Conservation (phyloP, 2,113 vertebrate genomes). For the Petaurus breviceps region DNA sequence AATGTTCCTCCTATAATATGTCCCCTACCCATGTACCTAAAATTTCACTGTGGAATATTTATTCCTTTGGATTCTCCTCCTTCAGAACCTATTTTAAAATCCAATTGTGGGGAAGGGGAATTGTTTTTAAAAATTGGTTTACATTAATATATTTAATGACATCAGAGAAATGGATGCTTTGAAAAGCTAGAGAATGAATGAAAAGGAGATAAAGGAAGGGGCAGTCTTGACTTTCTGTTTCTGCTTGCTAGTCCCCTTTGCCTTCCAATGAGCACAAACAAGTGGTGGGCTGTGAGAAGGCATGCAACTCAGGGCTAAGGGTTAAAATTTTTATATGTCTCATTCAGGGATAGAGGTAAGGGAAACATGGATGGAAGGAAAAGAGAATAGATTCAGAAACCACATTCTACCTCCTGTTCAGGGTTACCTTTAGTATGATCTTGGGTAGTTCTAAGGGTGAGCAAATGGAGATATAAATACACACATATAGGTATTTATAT, state of each 20-base stretch:
- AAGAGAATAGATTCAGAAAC: background rate
- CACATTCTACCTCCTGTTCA: background rate
- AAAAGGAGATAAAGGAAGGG: background rate
- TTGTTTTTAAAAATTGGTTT: background rate
- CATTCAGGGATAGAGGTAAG: background rate
- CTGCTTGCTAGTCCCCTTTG: background rate
- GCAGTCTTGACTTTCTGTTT: background rate
- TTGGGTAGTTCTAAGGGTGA: background rate
- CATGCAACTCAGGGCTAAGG: background rate
- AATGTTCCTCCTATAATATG: background rate
- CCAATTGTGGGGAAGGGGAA: background rate
- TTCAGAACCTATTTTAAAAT: background rate
- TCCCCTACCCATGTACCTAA: background rate
- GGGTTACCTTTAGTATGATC: background rate
- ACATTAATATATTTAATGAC: background rate
- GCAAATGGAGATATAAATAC: background rate
- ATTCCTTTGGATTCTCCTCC: background rate
- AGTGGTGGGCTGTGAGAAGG: background rate
- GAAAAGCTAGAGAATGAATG: constrained; percentile 4
- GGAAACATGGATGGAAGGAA: background rate
- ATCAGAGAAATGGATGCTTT: background rate
- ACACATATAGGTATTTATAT: no score
- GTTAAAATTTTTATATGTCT: constrained; percentile 13
- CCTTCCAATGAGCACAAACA: background rate
- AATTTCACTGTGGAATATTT: background rate